Evolutionary conservation across 2,113 vertebrate genomes (phyloP), one percentile per base, ranked within the genome.

Genomic region (Manacus vitellinus): DNA sequence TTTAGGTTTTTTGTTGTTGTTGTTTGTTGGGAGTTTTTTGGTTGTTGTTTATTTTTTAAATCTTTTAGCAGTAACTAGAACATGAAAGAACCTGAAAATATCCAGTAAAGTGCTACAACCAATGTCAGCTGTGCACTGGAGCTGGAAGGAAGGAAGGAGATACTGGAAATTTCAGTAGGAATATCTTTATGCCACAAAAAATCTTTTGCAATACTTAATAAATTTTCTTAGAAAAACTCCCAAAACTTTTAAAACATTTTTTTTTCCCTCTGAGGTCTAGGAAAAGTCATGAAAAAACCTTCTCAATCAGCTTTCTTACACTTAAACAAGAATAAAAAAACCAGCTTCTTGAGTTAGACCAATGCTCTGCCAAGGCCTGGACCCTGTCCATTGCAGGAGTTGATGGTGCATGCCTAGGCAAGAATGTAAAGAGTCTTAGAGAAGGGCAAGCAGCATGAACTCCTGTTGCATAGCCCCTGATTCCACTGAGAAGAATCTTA

Each of bases 391-490:
- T 61, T 35, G 22, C 14, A 58, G 31, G 3, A 77, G 16, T 8
- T 37, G 35, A 14, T 1, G 1, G 14, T 37, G 3, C 18, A 12
- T 28, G 14, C 39, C 41, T 66, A 33, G 12, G 9, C 33, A 51
- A 73, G 14, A 39, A 6, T 2, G 3, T 14, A 15, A 25, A 24
- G 49, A 51, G 49, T 27, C 24, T 51, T 54, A 49, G 12, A 58
- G 10, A 3, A 77, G 4, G 10, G 11, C 6, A 54, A 37, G 22
- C 9, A 79, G 4, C 5, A 24, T 27, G 6, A 0, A 0, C 0
- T 46, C 15, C 12, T 25, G 2, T 24, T 75, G 8, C 9, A 4
- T 13, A 2, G 19, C 23, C 10, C 12, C 9, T 70, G 12, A 10
- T 47, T 78, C 25, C 28, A 31, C 6, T 58, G n/a, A 31, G 8